A percentile compares a stretch with the other conserved stretches of the same genome.
phyloP scores from a whole-genome alignment of 92 coral and sea anemone genomes.

The Epizoanthus scotinus region DNA sequence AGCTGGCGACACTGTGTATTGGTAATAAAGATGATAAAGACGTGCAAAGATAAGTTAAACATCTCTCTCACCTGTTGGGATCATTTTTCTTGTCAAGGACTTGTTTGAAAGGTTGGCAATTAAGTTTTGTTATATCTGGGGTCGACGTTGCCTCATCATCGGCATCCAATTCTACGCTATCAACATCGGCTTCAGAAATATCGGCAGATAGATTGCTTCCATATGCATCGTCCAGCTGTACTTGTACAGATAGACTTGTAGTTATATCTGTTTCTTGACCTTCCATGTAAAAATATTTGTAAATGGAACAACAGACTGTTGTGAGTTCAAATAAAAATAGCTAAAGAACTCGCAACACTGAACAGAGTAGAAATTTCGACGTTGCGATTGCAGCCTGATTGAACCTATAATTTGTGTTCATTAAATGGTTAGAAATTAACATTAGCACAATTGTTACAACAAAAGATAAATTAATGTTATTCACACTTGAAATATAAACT shows the following conservation, averaged over 20 bases:
- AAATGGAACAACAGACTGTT: too few relatives aligned
- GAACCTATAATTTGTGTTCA: too few relatives aligned
- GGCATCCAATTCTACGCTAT: slow-evolving; percentile 57
- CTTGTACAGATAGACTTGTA: neutral
- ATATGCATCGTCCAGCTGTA: slow-evolving; percentile 10
- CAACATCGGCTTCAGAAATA: slow-evolving; percentile 56
- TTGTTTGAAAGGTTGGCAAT: slow-evolving; percentile 58
- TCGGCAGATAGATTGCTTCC: slow-evolving; percentile 48
- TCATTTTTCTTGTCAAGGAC: slow-evolving; percentile 61
- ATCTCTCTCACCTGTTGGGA: slow-evolving; percentile 76
- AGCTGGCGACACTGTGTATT: neutral
- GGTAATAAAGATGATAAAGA: too few relatives aligned
- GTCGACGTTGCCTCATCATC: slow-evolving; percentile 41
- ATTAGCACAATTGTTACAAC: too few relatives aligned
- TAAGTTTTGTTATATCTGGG: slow-evolving; percentile 56
- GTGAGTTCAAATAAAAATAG: too few relatives aligned
- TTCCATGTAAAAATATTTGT: neutral
- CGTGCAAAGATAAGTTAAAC: neutral
- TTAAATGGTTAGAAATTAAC: too few relatives aligned
- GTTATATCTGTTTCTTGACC: neutral
- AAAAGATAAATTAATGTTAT: too few relatives aligned
- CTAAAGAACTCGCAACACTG: too few relatives aligned
- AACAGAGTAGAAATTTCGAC: too few relatives aligned
- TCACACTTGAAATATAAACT: too few relatives aligned
- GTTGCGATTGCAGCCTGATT: too few relatives aligned